Conservation (phyloP, 2,888 invertebrate species). For the Meloe dianella region DNA sequence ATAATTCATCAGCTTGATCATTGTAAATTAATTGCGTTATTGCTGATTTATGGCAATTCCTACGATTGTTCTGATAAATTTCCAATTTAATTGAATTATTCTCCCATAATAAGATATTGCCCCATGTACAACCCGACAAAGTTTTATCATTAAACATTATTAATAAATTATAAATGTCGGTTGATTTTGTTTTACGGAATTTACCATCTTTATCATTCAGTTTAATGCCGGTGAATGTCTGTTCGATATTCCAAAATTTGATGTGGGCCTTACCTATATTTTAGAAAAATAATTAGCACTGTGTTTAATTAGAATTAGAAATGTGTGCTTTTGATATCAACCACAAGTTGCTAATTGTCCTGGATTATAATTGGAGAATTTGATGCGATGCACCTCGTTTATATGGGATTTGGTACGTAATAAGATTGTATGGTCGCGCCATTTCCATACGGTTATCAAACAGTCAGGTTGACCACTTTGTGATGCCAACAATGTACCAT, state of each 20-base stretch:
- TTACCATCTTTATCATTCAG: constrained; percentile 86
- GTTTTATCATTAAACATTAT: constrained; percentile 91
- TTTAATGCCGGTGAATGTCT: constrained; percentile 90
- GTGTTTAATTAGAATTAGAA: no score
- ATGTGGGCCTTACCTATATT: constrained; percentile 76
- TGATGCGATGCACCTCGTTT: constrained; percentile 78
- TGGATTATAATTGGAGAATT: constrained; percentile 81
- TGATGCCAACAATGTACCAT: constrained; percentile 80
- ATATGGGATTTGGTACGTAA: constrained; percentile 83
- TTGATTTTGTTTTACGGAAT: constrained; percentile 92
- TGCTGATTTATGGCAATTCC: constrained; percentile 76
- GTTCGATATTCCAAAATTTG: constrained; percentile 93
- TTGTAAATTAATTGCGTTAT: constrained; percentile 68
- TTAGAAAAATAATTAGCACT: no score
- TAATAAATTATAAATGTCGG: constrained; percentile 83
- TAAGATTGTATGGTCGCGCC: constrained; percentile 77
- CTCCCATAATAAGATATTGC: constrained; percentile 91
- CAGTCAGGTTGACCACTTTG: constrained; percentile 88
- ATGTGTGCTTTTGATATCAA: no score
- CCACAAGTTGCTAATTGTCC: constrained; percentile 83
- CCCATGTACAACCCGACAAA: constrained; percentile 88
- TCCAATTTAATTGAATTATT: constrained; percentile 86
- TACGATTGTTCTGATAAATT: constrained; percentile 73
- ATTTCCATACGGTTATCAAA: constrained; percentile 88
- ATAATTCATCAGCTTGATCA: constrained; percentile 51